phyloP scores from a whole-genome alignment of 2,113 vertebrate species.

The Grantiella picta region DNA sequence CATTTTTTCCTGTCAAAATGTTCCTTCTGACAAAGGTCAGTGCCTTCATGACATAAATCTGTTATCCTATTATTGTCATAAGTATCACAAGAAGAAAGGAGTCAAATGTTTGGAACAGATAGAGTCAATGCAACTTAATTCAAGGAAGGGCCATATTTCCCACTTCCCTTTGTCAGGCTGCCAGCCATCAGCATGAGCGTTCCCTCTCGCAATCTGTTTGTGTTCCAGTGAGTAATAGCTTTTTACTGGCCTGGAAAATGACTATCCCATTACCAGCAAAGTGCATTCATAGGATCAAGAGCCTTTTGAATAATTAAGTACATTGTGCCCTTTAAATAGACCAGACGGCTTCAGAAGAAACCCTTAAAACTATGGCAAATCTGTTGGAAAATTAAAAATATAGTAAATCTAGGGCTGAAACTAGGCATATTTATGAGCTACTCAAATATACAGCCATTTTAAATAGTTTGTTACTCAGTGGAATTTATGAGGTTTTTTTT shows the following conservation, averaged over 20 bases:
- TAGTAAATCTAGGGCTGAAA: background rate
- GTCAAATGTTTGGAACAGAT: constrained; percentile 46
- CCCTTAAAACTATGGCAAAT: background rate
- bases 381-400: constrained; percentile 38
- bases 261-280: constrained; percentile 24
- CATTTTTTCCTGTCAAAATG: constrained; percentile 58
- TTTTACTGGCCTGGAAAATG: constrained; percentile 56
- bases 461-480: background rate
- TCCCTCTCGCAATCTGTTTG: constrained; percentile 26
- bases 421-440: constrained; percentile 4
- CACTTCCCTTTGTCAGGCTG: constrained; percentile 6
- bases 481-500: background rate
- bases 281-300: constrained; percentile 10
- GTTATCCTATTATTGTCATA: constrained; percentile 61
- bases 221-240: constrained; percentile 39
- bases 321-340: background rate
- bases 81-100: constrained; percentile 53
- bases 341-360: background rate
- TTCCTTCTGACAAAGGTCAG: constrained; percentile 69
- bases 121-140: background rate
- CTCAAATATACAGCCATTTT: background rate
- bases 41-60: constrained; percentile 65
- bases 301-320: constrained; percentile 47
- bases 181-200: background rate
- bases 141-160: background rate